Percentiles rank a stretch among this genome's conserved stretches.
phyloP scores from a whole-genome alignment of 1,140 invertebrate genomes.

The Cyclina sinensis region DNA sequence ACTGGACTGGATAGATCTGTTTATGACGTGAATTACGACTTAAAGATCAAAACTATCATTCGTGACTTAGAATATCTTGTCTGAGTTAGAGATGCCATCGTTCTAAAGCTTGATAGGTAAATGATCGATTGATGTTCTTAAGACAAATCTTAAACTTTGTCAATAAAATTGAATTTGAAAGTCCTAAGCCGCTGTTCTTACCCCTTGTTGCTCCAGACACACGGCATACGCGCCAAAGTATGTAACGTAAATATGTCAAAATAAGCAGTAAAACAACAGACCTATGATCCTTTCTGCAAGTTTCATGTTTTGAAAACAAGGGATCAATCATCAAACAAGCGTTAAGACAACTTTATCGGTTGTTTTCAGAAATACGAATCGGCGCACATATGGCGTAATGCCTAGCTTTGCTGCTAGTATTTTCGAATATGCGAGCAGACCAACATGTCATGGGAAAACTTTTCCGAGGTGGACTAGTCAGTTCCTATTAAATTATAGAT shows the following conservation, averaged over 20 bases:
- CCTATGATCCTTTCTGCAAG: background rate
- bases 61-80: too few relatives aligned
- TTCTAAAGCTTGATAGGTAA: too few relatives aligned
- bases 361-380: background rate
- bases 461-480: too few relatives aligned
- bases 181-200: background rate
- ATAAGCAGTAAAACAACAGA: background rate
- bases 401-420: constrained; percentile 8
- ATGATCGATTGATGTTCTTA: too few relatives aligned
- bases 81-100: too few relatives aligned
- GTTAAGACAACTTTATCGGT: constrained; percentile 28
- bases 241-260: constrained; percentile 1
- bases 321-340: constrained; percentile 44
- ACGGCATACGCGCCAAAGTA: background rate
- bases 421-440: too few relatives aligned
- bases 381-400: constrained; percentile 12
- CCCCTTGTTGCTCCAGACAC: constrained; percentile 1
- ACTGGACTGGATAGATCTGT: too few relatives aligned
- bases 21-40: too few relatives aligned
- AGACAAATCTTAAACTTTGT: too few relatives aligned
- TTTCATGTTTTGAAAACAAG: constrained; percentile 6
- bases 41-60: too few relatives aligned
- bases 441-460: too few relatives aligned
- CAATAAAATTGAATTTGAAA: constrained; percentile 4
- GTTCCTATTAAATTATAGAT: too few relatives aligned